Conservation (phyloP, 2,113 vertebrate species). For the Tachysurus fulvidraco region DNA sequence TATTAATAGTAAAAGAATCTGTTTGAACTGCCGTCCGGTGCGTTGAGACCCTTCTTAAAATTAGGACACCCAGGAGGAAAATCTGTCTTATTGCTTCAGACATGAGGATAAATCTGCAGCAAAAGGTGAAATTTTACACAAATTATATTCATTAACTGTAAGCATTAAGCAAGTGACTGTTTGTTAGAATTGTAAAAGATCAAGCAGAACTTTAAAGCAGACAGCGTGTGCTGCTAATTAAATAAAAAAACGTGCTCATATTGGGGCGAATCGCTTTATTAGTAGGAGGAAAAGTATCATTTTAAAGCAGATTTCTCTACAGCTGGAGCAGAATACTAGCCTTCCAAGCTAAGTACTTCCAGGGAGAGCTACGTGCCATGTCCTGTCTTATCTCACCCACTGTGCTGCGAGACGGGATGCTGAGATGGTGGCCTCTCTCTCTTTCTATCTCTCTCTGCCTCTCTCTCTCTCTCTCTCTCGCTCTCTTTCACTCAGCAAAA, state of each 20-base stretch:
- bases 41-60: conserved; percentile 32
- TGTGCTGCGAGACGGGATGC: neutral
- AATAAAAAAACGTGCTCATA: neutral
- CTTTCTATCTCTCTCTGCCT: neutral
- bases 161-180: neutral
- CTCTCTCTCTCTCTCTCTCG: too few relatives aligned
- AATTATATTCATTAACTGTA: neutral
- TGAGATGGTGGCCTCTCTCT: conserved; percentile 38
- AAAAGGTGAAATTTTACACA: conserved; percentile 16
- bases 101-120: neutral
- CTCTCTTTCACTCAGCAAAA: conserved; percentile 38
- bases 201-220: neutral
- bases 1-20: conserved; percentile 50
- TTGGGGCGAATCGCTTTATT: neutral
- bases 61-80: conserved; percentile 22
- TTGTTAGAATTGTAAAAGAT: conserved; percentile 5
- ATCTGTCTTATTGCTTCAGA: neutral
- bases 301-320: conserved; percentile 17
- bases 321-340: conserved; percentile 43
- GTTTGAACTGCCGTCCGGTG: conserved; percentile 38
- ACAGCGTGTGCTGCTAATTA: neutral
- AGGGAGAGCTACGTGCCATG: conserved; percentile 46
- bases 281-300: neutral
- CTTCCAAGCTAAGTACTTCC: conserved; percentile 59
- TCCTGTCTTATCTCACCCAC: conserved; percentile 60